A percentile compares a stretch with the other conserved stretches of the same genome.
Conservation (phyloP, 2,113 vertebrate species). For the Todiramphus chloris region DNA sequence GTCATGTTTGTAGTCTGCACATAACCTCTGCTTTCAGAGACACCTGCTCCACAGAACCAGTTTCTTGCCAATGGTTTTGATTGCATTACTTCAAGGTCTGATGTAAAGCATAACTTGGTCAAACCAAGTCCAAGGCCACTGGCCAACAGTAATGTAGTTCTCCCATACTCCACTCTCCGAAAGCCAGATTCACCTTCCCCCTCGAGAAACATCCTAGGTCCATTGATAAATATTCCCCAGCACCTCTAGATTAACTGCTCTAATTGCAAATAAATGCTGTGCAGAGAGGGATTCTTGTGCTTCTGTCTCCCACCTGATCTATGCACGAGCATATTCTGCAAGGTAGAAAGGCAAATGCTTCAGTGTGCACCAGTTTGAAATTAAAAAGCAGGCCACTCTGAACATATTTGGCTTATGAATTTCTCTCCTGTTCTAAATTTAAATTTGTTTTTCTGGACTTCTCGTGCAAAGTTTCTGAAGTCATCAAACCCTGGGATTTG, state of each 20-base stretch:
- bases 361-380: neutral
- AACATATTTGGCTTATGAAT: neutral
- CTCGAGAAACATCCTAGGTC: neutral
- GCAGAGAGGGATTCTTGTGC: neutral
- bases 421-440: neutral
- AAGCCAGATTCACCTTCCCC: neutral
- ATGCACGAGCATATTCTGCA: neutral
- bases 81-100: fast-evolving
- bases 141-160: fast-evolving
- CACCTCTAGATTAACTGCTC: neutral
- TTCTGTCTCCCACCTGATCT: neutral
- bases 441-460: neutral
- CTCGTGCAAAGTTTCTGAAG: neutral
- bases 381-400: neutral
- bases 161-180: neutral
- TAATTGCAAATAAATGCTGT: neutral
- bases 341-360: neutral
- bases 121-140: neutral
- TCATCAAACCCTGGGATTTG: neutral
- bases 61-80: neutral
- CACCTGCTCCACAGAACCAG: neutral
- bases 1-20: neutral
- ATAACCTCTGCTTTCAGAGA: neutral
- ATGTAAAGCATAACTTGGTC: neutral
- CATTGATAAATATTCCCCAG: neutral